A percentile compares a stretch with the other conserved stretches of the same genome.
These are phyloP conservation scores for Cyprinodon tularosa DNA, from an alignment of 2,113 vertebrate species.

Conservation along the genomic window DNA sequence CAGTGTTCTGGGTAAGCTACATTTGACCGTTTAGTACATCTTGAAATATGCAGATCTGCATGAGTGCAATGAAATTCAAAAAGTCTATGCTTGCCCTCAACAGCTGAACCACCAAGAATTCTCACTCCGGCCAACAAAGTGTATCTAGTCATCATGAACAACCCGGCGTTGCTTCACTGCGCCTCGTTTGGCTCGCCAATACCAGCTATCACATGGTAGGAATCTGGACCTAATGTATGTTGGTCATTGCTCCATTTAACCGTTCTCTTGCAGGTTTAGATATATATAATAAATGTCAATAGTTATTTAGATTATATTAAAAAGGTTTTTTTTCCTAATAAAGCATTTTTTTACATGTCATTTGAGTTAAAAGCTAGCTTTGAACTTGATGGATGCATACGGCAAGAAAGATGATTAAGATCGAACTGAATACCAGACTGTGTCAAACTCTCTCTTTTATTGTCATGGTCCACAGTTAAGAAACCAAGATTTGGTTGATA, in stretches of 20 bases:
- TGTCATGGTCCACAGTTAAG: neutral
- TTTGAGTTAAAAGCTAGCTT: neutral
- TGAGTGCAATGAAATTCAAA: neutral
- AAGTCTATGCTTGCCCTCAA: constrained; percentile 33
- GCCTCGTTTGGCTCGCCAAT: constrained; percentile 92
- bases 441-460: neutral
- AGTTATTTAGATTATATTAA: neutral
- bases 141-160: constrained; percentile 90
- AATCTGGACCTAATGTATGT: neutral
- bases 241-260: neutral
- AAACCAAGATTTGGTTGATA: too few relatives aligned
- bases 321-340: neutral
- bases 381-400: neutral
- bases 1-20: constrained; percentile 90
- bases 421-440: neutral
- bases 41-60: neutral
- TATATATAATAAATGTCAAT: neutral
- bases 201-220: constrained; percentile 91
- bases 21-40: neutral
- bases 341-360: neutral
- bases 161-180: constrained; percentile 86
- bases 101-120: constrained; percentile 92
- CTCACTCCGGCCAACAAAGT: constrained; percentile 85
- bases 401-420: neutral
- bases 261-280: neutral